phyloP scores from a whole-genome alignment of 2,797 vertebrate species.

The Gymnoscopelus braueri region DNA sequence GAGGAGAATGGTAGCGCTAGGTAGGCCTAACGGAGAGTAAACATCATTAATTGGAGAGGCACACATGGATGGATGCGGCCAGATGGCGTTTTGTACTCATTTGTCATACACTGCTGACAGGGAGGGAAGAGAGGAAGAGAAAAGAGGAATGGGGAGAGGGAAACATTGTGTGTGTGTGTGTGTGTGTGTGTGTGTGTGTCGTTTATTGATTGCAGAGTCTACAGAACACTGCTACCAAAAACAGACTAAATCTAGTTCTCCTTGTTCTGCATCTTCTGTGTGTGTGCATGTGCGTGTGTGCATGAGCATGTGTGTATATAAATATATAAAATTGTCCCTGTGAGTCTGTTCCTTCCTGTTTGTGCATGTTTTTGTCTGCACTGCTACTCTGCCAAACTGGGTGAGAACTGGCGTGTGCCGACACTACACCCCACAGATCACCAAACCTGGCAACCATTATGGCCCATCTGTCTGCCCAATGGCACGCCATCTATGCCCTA shows the following conservation, averaged over 20 bases:
- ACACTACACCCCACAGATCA: slow-evolving; percentile 72
- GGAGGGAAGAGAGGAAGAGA: slow-evolving; percentile 41
- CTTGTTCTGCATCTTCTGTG: slow-evolving; percentile 47
- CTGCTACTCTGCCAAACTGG: slow-evolving; percentile 64
- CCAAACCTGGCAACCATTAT: slow-evolving; percentile 72
- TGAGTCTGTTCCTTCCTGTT: slow-evolving; percentile 41
- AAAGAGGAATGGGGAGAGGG: slow-evolving; percentile 26
- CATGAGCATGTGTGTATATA: not conserved
- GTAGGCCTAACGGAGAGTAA: slow-evolving; percentile 71
- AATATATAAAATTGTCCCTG: not conserved
- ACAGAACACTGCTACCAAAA: slow-evolving; percentile 44
- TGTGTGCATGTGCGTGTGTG: slow-evolving; percentile 29
- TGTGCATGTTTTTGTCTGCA: slow-evolving; percentile 48
- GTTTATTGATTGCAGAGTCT: slow-evolving; percentile 60
- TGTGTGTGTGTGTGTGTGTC: not conserved
- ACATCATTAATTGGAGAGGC: slow-evolving; percentile 78
- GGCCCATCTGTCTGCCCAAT: slow-evolving; percentile 78
- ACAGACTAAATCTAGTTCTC: slow-evolving; percentile 57
- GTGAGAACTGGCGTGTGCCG: slow-evolving; percentile 70
- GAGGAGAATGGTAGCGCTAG: slow-evolving; percentile 63
- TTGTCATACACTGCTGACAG: slow-evolving; percentile 78
- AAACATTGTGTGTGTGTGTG: slow-evolving; percentile 2
- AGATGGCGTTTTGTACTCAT: slow-evolving; percentile 84
- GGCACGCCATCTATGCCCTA: slow-evolving; percentile 59
- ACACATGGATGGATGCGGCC: slow-evolving; percentile 76